Conservation (phyloP, 1,140 invertebrate genomes). For the Drosophila funebris region DNA sequence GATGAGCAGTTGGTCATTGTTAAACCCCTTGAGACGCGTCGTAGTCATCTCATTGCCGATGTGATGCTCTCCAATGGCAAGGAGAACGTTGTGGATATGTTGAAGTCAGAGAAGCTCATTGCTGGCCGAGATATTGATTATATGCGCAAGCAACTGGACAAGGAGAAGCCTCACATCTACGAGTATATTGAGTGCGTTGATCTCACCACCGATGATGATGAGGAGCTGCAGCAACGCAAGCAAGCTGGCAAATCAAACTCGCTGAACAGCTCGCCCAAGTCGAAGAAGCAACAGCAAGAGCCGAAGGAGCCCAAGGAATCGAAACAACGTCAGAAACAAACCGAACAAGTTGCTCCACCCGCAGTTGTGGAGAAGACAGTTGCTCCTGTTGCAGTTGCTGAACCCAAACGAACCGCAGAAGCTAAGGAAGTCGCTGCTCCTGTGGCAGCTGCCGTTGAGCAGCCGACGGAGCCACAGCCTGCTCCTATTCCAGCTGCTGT, state of each 20-base stretch:
- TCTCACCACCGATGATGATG: slow-evolving; percentile 72
- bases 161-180: slow-evolving; percentile 66
- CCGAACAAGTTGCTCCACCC: slow-evolving; percentile 1
- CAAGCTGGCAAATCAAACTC: slow-evolving; percentile 34
- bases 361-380: not conserved
- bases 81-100: slow-evolving; percentile 51
- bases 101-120: slow-evolving; percentile 59
- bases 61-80: slow-evolving; percentile 40
- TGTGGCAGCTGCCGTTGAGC: not conserved
- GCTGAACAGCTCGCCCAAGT: slow-evolving; percentile 45
- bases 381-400: slow-evolving; percentile 2
- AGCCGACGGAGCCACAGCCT: not conserved
- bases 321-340: slow-evolving; percentile 23
- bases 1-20: slow-evolving; percentile 69
- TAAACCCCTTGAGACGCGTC: slow-evolving; percentile 71
- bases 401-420: not conserved
- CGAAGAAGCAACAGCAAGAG: slow-evolving; percentile 57
- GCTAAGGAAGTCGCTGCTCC: not conserved
- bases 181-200: slow-evolving; percentile 79
- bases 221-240: slow-evolving; percentile 46
- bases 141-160: slow-evolving; percentile 74
- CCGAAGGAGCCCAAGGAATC: slow-evolving; percentile 25
- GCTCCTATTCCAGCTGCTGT: not conserved
- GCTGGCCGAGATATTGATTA: slow-evolving; percentile 65
- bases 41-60: slow-evolving; percentile 75